These are phyloP conservation scores for Poecilus cupreus DNA, from an alignment of 2,888 invertebrate species.

Conservation along the genomic window DNA sequence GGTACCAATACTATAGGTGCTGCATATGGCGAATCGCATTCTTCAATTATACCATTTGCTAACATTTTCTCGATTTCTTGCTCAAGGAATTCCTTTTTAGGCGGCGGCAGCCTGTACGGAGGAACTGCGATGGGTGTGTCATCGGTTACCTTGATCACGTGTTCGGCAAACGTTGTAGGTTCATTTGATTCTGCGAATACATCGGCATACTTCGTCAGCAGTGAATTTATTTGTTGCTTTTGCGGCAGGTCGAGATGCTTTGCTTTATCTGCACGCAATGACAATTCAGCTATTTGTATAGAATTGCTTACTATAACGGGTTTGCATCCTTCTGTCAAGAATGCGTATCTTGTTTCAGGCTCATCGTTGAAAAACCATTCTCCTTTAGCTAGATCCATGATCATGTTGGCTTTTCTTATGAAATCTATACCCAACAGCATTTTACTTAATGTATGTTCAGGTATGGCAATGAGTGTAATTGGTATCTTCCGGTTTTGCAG, in stretches of 20 bases:
- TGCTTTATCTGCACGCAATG: neutral
- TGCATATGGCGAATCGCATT: constrained; percentile 30
- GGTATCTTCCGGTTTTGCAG: neutral
- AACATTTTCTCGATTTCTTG: neutral
- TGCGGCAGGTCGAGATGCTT: neutral
- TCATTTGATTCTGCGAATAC: neutral
- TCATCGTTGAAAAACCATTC: neutral
- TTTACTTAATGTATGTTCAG: no score
- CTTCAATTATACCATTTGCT: neutral
- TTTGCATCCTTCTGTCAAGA: neutral
- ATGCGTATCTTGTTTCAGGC: neutral
- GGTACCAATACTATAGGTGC: constrained; percentile 7
- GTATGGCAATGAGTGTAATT: neutral
- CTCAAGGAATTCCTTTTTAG: constrained; percentile 62
- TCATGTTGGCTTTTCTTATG: neutral
- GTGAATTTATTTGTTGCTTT: neutral
- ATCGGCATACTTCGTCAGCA: neutral
- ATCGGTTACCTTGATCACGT: constrained; percentile 46
- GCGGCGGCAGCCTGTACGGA: constrained; percentile 63
- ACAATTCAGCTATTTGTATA: neutral
- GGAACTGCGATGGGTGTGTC: neutral
- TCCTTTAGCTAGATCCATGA: neutral
- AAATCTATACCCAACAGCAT: no score
- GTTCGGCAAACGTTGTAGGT: constrained; percentile 55
- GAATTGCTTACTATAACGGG: neutral